Conservation (phyloP, 2,797 vertebrate species). For the Chlorospingus flavigularis region DNA sequence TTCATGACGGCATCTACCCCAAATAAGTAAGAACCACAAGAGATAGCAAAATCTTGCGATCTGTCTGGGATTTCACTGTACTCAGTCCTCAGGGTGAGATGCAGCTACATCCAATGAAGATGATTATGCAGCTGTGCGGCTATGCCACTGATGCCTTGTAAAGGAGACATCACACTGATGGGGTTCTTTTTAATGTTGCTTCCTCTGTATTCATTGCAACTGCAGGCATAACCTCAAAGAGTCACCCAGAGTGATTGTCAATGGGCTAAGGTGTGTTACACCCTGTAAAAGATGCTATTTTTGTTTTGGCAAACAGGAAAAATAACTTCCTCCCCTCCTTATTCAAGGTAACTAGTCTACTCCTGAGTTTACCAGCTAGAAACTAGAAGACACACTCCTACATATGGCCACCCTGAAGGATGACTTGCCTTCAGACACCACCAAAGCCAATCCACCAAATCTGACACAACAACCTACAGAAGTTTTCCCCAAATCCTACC, state of each 20-base stretch:
- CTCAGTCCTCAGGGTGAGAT: neutral
- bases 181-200: neutral
- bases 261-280: fast-evolving
- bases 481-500: slow-evolving; percentile 69
- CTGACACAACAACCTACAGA: neutral
- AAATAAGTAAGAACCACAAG: neutral
- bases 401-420: fast-evolving
- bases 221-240: neutral
- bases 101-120: neutral
- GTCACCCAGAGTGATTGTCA: neutral
- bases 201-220: neutral
- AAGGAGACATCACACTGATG: neutral
- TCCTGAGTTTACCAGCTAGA: neutral
- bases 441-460: neutral
- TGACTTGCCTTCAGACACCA: neutral
- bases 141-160: neutral
- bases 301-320: neutral
- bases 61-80: neutral
- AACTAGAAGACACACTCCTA: neutral
- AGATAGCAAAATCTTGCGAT: neutral
- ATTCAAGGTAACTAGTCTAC: neutral
- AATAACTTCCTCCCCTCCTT: neutral
- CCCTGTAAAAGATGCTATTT: neutral
- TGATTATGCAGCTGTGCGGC: neutral
- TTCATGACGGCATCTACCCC: neutral